Conservation (phyloP, 2,113 vertebrate species). For the Rhipidura dahli region DNA sequence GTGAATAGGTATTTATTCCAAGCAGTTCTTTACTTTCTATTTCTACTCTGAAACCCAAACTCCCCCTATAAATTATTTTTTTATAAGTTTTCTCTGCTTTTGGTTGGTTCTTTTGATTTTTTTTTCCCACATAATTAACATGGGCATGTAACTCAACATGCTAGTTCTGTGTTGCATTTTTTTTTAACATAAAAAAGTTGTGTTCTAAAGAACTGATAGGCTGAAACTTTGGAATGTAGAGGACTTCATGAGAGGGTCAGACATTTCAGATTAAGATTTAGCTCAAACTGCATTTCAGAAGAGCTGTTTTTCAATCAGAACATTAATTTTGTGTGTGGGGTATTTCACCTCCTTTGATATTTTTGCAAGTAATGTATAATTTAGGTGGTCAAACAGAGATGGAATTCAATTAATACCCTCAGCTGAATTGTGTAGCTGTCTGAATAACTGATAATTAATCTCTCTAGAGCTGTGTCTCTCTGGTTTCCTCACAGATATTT, state of each 20-base stretch:
- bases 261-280: background rate
- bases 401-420: background rate
- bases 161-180: no score
- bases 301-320: background rate
- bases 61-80: background rate
- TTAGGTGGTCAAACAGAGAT: background rate
- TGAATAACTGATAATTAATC: background rate
- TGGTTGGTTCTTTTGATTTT: background rate
- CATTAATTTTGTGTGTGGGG: background rate
- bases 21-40: background rate
- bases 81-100: background rate
- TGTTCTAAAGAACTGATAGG: background rate
- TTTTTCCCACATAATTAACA: background rate
- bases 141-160: accelerated
- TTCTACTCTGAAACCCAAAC: background rate
- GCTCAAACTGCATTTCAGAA: background rate
- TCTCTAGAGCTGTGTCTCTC: background rate
- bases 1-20: background rate
- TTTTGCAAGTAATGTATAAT: background rate
- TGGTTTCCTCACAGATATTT: background rate
- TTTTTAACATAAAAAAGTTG: background rate
- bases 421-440: background rate
- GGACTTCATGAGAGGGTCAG: background rate
- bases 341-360: background rate
- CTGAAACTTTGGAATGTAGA: background rate